phyloP scores from a whole-genome alignment of 2,797 vertebrate species.

The Otolemur crassicaudatus region DNA sequence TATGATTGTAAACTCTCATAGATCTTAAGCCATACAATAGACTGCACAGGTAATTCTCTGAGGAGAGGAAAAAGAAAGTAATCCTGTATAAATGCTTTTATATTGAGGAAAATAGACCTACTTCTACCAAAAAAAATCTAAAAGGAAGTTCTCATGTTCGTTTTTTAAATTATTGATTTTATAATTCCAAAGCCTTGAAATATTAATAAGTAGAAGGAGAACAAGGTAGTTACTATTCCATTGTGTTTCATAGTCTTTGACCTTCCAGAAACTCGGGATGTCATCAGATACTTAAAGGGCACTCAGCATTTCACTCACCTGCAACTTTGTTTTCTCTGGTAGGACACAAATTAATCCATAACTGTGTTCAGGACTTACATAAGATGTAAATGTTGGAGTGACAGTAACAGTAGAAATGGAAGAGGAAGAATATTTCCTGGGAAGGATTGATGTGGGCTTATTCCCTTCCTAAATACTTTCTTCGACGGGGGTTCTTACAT shows the following conservation, averaged over 20 bases:
- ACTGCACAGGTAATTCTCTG: background rate
- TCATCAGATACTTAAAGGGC: background rate
- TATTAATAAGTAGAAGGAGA: background rate
- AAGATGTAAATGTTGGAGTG: background rate
- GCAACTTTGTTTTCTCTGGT: background rate
- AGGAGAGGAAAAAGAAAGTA: background rate
- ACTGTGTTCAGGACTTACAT: background rate
- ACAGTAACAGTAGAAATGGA: background rate
- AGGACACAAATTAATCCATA: background rate
- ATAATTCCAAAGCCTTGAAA: background rate
- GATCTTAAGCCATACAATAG: background rate
- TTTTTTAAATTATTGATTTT: constrained; percentile 20
- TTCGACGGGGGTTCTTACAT: background rate
- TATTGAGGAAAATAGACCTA: background rate
- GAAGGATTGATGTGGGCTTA: background rate
- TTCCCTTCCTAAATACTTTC: background rate
- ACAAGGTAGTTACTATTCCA: background rate
- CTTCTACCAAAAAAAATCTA: background rate
- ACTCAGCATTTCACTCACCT: background rate
- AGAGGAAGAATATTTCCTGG: background rate
- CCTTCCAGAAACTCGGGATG: background rate
- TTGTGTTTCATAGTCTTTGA: background rate
- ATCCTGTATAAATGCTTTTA: background rate
- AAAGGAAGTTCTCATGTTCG: background rate
- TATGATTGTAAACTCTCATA: background rate